Percentiles rank a stretch among this genome's conserved stretches.
Evolutionary conservation across 2,113 vertebrate genomes (phyloP).

Genomic region (Myotis lucifugus): DNA sequence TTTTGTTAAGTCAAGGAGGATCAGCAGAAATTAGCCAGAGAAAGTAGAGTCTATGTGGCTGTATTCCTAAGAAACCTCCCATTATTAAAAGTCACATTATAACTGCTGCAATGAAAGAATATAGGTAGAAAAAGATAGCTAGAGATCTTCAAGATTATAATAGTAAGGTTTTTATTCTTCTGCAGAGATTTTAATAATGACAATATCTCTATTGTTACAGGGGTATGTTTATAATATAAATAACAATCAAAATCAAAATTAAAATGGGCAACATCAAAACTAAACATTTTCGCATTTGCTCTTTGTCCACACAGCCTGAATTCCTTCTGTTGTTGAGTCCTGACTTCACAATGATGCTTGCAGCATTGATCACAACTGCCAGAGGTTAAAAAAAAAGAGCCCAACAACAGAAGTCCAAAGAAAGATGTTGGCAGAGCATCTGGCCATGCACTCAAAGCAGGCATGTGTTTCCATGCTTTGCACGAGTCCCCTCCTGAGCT

Average conservation of each 20-base stretch:
- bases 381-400: neutral
- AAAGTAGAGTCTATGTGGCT: neutral
- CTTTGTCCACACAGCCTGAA: neutral
- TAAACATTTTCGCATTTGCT: neutral
- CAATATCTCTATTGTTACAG: neutral
- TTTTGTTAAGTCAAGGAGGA: slow-evolving; percentile 1
- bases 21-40: neutral
- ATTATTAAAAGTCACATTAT: neutral
- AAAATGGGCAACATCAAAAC: neutral
- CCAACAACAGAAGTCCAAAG: neutral
- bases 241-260: neutral
- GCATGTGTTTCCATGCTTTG: neutral
- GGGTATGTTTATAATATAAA: neutral
- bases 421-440: neutral
- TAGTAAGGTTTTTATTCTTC: neutral
- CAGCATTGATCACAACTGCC: neutral
- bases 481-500: neutral
- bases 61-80: neutral
- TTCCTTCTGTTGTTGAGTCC: neutral
- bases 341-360: neutral
- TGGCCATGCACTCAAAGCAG: neutral
- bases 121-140: neutral
- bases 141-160: neutral
- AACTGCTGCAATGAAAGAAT: neutral
- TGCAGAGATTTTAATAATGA: neutral